Evolutionary conservation across 1,140 invertebrate species (phyloP), one percentile per base, ranked within the genome.

Genomic region (Eufriesea mexicana): DNA sequence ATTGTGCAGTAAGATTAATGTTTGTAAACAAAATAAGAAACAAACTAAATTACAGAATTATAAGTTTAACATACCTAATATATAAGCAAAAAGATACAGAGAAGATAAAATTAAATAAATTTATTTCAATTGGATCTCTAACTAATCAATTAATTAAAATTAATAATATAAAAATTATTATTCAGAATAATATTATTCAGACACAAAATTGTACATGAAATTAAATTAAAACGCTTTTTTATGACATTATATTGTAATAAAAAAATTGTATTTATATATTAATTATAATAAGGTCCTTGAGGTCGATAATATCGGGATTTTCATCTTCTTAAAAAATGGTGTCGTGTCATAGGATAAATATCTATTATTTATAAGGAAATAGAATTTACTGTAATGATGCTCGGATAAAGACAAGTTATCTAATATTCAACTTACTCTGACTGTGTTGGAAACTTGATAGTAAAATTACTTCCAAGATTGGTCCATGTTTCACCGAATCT

Each of bases 401-500:
- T 64, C 8, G 51, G 25, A n/a, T 25, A n/a, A 64, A 55, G 25
- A 12, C 20, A 35, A 47, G 42, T 78, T 61, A 77, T 77, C 25
- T 23, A 51, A 66, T 18, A 20, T 57, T 42, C 28, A 66, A 88
- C 88, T 89, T 83, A 89, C 88, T 67, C 54, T 2, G 55, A 59
- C 55, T 6, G 72, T 47, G 55, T n/a, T 57, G 70, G 81, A 2
- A 78, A 59, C 62, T 73, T 73, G 35, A 93, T 76, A 55, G 89
- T 85, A 77, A 90, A 85, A 74, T 89, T 86, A 49, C 85, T 76
- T 73, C 90, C 92, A 82, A 92, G 90, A 87, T 89, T 92, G 57
- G 59, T 90, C 92, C 91, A 93, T 85, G 77, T 83, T 76, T 71
- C 83, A 20, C 35, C 79, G 54, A 76, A 78, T 9, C 82, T 80